Evolutionary conservation across 35 echinoderm and acorn worm species (phyloP).

Genomic region (Ophioderma brevispina): DNA sequence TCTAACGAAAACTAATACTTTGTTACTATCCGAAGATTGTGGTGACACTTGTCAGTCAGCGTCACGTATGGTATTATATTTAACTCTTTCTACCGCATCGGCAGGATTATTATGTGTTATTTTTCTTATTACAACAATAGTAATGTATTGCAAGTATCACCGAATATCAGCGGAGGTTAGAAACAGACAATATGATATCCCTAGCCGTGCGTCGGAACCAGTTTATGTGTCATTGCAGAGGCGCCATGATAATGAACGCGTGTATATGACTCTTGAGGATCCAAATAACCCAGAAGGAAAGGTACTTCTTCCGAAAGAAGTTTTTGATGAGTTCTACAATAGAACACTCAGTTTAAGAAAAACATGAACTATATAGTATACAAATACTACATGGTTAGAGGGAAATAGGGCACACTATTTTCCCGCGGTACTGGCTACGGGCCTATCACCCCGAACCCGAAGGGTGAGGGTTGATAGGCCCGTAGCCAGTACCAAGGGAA

Average conservation of each 20-base stretch:
- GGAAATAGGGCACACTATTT: too few relatives aligned
- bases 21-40: background rate
- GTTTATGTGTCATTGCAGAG: background rate
- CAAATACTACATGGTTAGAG: too few relatives aligned
- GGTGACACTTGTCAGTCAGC: background rate
- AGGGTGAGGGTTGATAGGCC: too few relatives aligned
- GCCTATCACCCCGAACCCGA: too few relatives aligned
- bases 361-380: too few relatives aligned
- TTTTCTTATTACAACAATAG: background rate
- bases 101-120: background rate
- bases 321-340: constrained; percentile 2
- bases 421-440: too few relatives aligned
- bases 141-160: background rate
- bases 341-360: background rate
- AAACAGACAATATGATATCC: background rate
- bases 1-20: too few relatives aligned
- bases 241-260: background rate
- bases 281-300: constrained; percentile 1
- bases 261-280: background rate
- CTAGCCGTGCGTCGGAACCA: background rate
- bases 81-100: background rate
- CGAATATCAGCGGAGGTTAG: background rate
- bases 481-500: too few relatives aligned
- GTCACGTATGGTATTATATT: background rate
- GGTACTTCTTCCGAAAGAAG: background rate